A percentile compares a stretch with the other conserved stretches of the same genome.
These are phyloP conservation scores for Chrysochloris asiatica DNA, from an alignment of 2,113 vertebrate species.

Conservation along the genomic window DNA sequence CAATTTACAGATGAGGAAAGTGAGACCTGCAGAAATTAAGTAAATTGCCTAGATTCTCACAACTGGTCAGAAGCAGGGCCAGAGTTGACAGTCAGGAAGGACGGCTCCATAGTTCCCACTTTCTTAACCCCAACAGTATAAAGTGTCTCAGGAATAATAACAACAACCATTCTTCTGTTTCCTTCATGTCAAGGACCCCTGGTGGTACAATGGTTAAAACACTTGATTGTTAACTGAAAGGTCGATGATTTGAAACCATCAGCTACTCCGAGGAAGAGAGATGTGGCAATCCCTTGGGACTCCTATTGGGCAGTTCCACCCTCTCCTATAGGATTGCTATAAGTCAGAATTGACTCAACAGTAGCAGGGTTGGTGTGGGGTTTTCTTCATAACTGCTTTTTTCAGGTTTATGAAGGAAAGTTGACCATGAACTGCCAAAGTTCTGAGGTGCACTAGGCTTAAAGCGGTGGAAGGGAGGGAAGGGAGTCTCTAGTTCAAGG, in stretches of 20 bases:
- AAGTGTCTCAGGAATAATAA: background rate
- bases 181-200: background rate
- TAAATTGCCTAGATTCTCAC: background rate
- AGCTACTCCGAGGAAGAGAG: too few relatives aligned
- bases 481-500: background rate
- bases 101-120: background rate
- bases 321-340: background rate
- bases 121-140: background rate
- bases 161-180: background rate
- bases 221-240: background rate
- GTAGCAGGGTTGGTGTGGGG: background rate
- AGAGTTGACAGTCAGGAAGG: background rate
- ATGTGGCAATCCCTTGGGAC: too few relatives aligned
- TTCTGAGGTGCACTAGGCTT: background rate
- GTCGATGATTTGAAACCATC: background rate
- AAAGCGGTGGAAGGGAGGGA: background rate
- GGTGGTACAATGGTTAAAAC: background rate
- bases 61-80: background rate
- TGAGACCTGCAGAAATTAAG: background rate
- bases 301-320: background rate
- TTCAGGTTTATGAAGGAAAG: constrained; percentile 19
- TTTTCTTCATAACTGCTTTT: background rate
- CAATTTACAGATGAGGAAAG: background rate
- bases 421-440: background rate
- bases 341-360: background rate